Base-by-base conservation (phyloP, 2,797 vertebrate genomes). In the Varecia variegata region DNA sequence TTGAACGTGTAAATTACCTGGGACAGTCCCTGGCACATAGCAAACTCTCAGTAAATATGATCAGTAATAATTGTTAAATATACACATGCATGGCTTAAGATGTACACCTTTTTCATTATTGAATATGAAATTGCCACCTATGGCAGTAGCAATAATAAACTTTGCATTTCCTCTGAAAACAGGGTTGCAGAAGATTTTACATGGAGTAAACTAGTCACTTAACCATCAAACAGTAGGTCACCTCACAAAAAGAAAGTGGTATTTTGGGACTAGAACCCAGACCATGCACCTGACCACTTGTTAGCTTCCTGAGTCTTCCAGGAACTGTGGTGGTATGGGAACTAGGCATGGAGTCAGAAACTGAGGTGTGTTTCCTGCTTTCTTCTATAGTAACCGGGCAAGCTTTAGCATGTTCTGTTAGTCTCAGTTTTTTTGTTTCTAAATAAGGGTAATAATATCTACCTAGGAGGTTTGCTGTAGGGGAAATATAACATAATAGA, bases 201-300 rank as follows among this genome's bases (percentile, higher is more conserved):
- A 38, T 50, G 50, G 21, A 62, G 2, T 84, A 50, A 94, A 25
- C 40, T 58, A 50, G 17, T 77, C 65, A 93, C 71, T 94, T 93
- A 79, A 74, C 35, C 8, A 77, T 79, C 1, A 3, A 58, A 62
- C 35, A 87, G 60, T 35, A 23, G 25, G 90, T 92, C 65, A 95
- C 25, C 20, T 91, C 54, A 77, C 20, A 81, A 76, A 95, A 94
- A 67, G 14, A 40, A 96, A 90, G 65, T 71, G 21, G n/a, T 58
- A 62, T 82, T 95, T 90, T 27, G 30, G 12, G 9, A 18, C 50
- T 56, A 17, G 15, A 74, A 54, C 6, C 9, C 27, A 77, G 35
- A 76, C 5, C 30, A 50, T 17, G 50, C 7, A 32, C 27, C 74
- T 76, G 47, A 67, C 30, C 38, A 20, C 5, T 18, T 32, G 1